Percentiles rank a stretch among this genome's conserved stretches.
These are phyloP conservation scores for Semibalanus balanoides DNA, from an alignment of 1,140 invertebrate species.

Conservation along the genomic window DNA sequence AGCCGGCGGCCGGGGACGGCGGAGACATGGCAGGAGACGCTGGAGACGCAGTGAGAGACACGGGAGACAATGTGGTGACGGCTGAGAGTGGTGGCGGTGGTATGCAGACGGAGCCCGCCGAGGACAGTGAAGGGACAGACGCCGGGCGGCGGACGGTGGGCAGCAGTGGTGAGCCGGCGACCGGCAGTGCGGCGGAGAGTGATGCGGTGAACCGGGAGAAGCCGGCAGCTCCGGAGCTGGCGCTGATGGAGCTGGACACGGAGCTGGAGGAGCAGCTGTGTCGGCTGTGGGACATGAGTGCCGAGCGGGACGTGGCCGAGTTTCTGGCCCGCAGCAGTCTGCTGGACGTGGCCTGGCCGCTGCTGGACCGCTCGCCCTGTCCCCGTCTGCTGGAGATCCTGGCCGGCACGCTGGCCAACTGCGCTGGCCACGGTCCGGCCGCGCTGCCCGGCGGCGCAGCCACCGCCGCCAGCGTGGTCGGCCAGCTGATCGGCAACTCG, in stretches of 20 bases:
- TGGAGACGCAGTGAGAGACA: no score
- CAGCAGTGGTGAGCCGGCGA: no score
- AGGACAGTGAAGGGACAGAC: no score
- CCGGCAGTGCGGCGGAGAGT: no score
- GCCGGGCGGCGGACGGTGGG: no score
- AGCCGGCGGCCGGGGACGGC: no score
- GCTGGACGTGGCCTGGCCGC: background rate
- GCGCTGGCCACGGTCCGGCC: background rate
- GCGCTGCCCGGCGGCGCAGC: background rate
- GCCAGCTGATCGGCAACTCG: background rate
- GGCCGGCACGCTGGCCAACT: background rate
- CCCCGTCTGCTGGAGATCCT: background rate
- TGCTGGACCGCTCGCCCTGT: background rate
- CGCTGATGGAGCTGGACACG: constrained; percentile 34
- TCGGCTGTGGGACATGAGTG: constrained; percentile 60
- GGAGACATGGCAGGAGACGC: no score
- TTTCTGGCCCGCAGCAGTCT: constrained; percentile 31
- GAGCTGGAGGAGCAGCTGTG: constrained; percentile 51
- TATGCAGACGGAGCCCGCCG: no score
- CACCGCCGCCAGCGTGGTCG: background rate
- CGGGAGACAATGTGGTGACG: no score
- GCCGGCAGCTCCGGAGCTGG: constrained; percentile 31
- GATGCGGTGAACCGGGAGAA: no score
- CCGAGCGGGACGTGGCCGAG: constrained; percentile 50
- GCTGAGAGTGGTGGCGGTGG: no score